Percentiles rank a stretch among this genome's conserved stretches.
phyloP scores from a whole-genome alignment of 1,140 invertebrate species.

The Brachionus asplanchnoidis region DNA sequence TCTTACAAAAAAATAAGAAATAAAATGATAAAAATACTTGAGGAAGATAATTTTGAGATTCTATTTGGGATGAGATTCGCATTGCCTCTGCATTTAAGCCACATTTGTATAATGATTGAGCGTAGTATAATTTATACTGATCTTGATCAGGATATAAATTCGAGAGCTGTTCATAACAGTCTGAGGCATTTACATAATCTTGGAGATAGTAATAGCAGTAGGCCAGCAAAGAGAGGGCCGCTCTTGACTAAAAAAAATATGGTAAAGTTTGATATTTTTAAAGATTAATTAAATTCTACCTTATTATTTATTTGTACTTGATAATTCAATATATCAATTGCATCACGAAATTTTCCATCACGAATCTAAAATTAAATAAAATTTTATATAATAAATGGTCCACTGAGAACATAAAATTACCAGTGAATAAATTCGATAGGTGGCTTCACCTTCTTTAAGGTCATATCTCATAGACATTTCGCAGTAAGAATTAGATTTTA shows the following conservation, averaged over 20 bases:
- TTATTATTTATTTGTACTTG: conserved; percentile 30
- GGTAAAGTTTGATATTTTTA: neutral
- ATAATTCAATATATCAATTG: conserved; percentile 35
- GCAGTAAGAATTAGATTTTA: neutral
- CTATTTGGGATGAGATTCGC: conserved; percentile 73
- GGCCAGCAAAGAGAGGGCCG: conserved; percentile 83
- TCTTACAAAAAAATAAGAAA: neutral
- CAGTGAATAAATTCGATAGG: conserved; percentile 34
- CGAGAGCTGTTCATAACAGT: conserved; percentile 84
- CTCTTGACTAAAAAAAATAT: conserved; percentile 65
- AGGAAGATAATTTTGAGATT: conserved; percentile 63
- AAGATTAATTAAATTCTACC: neutral
- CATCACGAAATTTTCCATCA: conserved; percentile 40
- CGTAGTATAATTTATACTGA: conserved; percentile 86
- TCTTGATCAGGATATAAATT: conserved; percentile 65
- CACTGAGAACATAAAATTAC: neutral
- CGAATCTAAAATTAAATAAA: conserved; percentile 7
- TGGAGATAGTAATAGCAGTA: conserved; percentile 93
- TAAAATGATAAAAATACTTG: conserved; percentile 51
- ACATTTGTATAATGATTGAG: conserved; percentile 78
- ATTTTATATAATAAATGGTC: neutral
- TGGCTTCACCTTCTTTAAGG: conserved; percentile 25
- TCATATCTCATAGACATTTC: conserved; percentile 42
- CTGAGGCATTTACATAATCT: conserved; percentile 86
- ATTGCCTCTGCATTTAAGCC: conserved; percentile 86